Evolutionary conservation across 2,888 invertebrate species (phyloP), one percentile per base, ranked within the genome.

Genomic region (Ischnura elegans): DNA sequence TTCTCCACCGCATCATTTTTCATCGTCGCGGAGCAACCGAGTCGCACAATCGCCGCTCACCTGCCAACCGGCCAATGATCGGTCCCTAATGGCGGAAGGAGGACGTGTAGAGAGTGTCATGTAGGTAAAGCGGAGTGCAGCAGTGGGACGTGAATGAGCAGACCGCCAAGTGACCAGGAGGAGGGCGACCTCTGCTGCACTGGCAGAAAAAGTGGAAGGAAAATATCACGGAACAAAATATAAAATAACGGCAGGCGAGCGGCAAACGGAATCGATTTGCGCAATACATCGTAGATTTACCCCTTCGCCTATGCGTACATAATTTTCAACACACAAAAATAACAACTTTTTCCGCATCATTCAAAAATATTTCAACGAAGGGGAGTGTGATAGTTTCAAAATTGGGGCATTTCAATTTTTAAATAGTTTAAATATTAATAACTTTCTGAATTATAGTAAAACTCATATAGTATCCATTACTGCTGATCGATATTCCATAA

Each of bases 1-100:
- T 25, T 76, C 36, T 76, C 36, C 25, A 29, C 76, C 76, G 29
- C 36, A 76, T 76, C 76, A 76, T 76, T 76, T 76, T 76, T 76
- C 76, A 76, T 76, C 76, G 36, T 76, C 76, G 36, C 76, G 2
- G 10, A 76, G 76, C 76, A 76, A 76, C 76, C 76, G 36, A 10
- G 76, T 76, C 76, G 76, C 36, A 76, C 76, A 76, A 76, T 76
- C 76, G 76, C 76, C 36, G 16, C 76, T 76, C 76, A 76, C 36
- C 76, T 76, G 76, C 36, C 76, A 29, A 76, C 29, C 76, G 36
- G 36, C 76, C 36, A 76, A 76, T 76, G 76, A 76, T 76, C 76
- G 76, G 36, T n/a, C 76, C 76, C 76, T 76, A 76, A 76, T 76
- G 76, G 76, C 76, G 76, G 36, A 29, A 36, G 36, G 76, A 36